phyloP scores from a whole-genome alignment of 1,140 invertebrate genomes.

The Epicauta chinensis region DNA sequence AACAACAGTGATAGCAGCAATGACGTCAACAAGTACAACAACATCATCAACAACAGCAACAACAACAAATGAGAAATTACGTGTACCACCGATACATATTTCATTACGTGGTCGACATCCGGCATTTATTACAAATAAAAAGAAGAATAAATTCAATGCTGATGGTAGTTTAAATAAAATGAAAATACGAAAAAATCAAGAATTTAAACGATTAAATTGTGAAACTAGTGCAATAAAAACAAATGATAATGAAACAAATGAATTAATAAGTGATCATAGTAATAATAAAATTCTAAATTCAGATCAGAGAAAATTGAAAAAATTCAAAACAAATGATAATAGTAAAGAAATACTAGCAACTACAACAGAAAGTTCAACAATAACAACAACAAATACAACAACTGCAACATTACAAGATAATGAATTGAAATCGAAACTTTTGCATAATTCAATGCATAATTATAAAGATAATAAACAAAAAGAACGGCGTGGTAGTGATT shows the following conservation, averaged over 20 bases:
- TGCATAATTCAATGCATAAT: slow-evolving; percentile 28
- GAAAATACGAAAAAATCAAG: slow-evolving; percentile 45
- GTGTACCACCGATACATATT: slow-evolving; percentile 85
- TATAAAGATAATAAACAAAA: slow-evolving; percentile 40
- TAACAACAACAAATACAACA: background rate
- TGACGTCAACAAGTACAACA: background rate
- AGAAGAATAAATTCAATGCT: slow-evolving; percentile 44
- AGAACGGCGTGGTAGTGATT: slow-evolving; percentile 48
- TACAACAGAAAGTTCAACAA: background rate
- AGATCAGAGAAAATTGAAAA: slow-evolving; percentile 36
- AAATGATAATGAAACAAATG: background rate
- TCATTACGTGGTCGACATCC: slow-evolving; percentile 78
- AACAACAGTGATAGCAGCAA: background rate
- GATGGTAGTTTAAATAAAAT: slow-evolving; percentile 30
- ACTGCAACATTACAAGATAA: background rate
- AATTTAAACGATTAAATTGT: slow-evolving; percentile 27
- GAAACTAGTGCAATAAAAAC: slow-evolving; percentile 13
- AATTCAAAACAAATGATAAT: slow-evolving; percentile 44
- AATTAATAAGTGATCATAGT: background rate
- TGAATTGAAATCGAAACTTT: slow-evolving; percentile 23
- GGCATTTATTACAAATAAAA: slow-evolving; percentile 78
- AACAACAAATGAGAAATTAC: slow-evolving; percentile 54
- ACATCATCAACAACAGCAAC: slow-evolving; percentile 18
- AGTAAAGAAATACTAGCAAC: slow-evolving; percentile 36
- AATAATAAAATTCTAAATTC: slow-evolving; percentile 1